Evolutionary conservation across 35 echinoderm and acorn worm species (phyloP).

Genomic region (Lytechinus variegatus): DNA sequence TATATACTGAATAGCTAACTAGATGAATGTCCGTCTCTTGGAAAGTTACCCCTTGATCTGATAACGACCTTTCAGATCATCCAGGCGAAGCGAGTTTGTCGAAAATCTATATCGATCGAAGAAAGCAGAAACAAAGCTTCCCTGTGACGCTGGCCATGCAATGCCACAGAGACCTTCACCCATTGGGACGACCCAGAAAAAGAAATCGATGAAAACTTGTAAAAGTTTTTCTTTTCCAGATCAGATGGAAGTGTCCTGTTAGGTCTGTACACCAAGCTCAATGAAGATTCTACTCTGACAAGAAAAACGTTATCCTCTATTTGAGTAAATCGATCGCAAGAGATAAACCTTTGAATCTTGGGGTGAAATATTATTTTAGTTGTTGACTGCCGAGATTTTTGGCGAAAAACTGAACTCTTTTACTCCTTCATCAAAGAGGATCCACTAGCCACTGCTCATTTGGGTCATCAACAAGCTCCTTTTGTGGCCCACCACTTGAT

Average conservation of each 20-base stretch:
- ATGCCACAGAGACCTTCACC: not conserved
- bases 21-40: not conserved
- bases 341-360: not conserved
- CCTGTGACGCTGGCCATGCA: not conserved
- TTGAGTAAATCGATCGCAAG: not conserved
- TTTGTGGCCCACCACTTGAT: not conserved
- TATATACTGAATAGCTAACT: not conserved
- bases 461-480: not conserved
- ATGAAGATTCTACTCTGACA: not conserved
- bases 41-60: not conserved
- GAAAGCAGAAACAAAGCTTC: not conserved
- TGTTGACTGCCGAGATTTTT: not conserved
- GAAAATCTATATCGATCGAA: not conserved
- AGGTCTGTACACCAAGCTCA: not conserved
- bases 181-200: not conserved
- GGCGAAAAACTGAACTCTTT: not conserved
- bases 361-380: too few relatives aligned
- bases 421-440: not conserved
- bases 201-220: not conserved
- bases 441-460: not conserved
- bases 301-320: too few relatives aligned
- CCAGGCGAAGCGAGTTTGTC: not conserved
- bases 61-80: not conserved
- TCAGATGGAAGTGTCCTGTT: not conserved
- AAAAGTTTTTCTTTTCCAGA: conserved; percentile 2